Conservation (phyloP, 1,140 invertebrate genomes). For the Homalodisca vitripennis region DNA sequence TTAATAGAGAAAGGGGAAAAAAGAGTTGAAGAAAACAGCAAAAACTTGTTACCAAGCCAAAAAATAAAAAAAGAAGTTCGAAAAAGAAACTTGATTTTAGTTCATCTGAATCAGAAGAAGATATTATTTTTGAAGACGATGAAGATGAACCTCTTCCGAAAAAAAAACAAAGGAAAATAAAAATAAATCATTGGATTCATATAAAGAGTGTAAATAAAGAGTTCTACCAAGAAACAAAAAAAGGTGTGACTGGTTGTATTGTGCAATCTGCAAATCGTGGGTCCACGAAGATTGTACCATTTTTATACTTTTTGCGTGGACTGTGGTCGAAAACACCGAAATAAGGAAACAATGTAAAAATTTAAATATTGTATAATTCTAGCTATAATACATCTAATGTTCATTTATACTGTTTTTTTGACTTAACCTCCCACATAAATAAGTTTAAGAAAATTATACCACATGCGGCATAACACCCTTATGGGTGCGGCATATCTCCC, state of each 20-base stretch:
- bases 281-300: conserved; percentile 29
- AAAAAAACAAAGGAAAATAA: conserved; percentile 2
- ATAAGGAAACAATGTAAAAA: no score
- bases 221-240: conserved; percentile 25
- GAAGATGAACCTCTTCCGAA: neutral
- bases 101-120: conserved; percentile 1
- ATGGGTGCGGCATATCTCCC: no score
- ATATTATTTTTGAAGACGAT: neutral
- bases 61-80: no score
- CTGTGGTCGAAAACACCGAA: conserved; percentile 34
- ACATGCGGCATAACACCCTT: no score
- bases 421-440: no score
- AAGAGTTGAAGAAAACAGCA: neutral
- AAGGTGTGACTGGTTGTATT: conserved; percentile 30
- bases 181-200: neutral
- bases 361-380: no score
- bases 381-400: no score
- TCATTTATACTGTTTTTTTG: no score
- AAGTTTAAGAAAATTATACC: no score
- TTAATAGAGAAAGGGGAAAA: neutral
- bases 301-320: conserved; percentile 25
- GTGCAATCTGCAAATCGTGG: conserved; percentile 28
- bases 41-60: neutral
- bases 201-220: conserved; percentile 25
- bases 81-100: neutral